Evolutionary conservation across 2,888 invertebrate species (phyloP).

Genomic region (Amphipoea oculea): DNA sequence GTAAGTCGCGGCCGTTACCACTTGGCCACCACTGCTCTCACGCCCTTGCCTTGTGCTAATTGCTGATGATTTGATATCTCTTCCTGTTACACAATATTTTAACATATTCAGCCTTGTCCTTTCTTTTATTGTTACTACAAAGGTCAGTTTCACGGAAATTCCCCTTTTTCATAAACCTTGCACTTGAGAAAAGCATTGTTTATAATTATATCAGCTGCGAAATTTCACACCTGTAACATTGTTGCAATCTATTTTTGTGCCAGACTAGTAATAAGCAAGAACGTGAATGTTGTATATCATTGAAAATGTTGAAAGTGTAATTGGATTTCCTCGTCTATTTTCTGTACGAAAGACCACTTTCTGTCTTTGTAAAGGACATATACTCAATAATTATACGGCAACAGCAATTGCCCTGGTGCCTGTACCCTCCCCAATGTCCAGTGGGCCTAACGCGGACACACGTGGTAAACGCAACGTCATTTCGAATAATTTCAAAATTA

Average conservation of each 20-base stretch:
- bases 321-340: neutral
- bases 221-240: conserved; percentile 46
- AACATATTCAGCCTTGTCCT: conserved; percentile 36
- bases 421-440: neutral
- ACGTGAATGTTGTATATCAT: conserved; percentile 22
- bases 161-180: conserved; percentile 34
- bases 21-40: too few relatives aligned
- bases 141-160: conserved; percentile 36
- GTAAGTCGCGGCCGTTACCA: too few relatives aligned
- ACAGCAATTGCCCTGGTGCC: neutral
- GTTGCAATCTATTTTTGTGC: conserved; percentile 24
- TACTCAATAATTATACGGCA: neutral
- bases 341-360: neutral
- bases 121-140: conserved; percentile 20
- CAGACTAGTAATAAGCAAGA: conserved; percentile 9
- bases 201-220: neutral
- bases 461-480: neutral
- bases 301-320: conserved; percentile 28
- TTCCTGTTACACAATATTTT: neutral
- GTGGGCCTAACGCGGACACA: neutral
- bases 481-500: neutral
- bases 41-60: neutral
- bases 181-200: conserved; percentile 44
- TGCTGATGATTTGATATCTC: neutral
- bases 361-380: neutral